These are phyloP conservation scores for Myotis brandtii DNA, from an alignment of 2,113 vertebrate species.

Conservation along the genomic window DNA sequence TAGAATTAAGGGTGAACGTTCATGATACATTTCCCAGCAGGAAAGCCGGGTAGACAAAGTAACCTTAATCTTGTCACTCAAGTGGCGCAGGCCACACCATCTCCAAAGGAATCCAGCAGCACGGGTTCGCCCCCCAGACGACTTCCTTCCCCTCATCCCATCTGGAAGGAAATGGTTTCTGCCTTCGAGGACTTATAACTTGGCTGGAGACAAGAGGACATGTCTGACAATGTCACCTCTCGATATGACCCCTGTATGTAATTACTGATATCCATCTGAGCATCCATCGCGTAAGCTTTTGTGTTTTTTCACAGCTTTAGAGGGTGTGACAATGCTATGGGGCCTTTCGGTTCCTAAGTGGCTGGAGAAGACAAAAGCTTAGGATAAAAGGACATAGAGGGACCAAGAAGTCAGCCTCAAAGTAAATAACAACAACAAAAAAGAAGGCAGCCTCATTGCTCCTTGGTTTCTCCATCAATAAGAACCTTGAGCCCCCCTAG, in stretches of 20 bases:
- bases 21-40: no score
- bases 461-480: not conserved
- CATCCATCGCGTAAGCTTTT: not conserved
- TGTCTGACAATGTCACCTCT: not conserved
- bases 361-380: not conserved
- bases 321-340: not conserved
- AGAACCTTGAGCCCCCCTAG: not conserved
- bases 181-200: not conserved
- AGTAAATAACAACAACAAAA: no score
- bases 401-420: not conserved
- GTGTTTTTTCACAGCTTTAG: not conserved
- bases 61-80: not conserved
- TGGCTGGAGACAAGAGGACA: not conserved
- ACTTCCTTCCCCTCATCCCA: not conserved
- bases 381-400: not conserved
- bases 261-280: not conserved
- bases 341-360: not conserved
- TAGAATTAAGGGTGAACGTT: not conserved
- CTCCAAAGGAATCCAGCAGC: not conserved
- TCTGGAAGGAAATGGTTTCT: not conserved
- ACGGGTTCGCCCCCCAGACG: accelerated
- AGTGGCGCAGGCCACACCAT: not conserved
- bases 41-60: not conserved
- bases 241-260: not conserved
- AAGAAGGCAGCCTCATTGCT: not conserved